Evolutionary conservation across 2,113 vertebrate genomes (phyloP).

Genomic region (Mustela nigripes): DNA sequence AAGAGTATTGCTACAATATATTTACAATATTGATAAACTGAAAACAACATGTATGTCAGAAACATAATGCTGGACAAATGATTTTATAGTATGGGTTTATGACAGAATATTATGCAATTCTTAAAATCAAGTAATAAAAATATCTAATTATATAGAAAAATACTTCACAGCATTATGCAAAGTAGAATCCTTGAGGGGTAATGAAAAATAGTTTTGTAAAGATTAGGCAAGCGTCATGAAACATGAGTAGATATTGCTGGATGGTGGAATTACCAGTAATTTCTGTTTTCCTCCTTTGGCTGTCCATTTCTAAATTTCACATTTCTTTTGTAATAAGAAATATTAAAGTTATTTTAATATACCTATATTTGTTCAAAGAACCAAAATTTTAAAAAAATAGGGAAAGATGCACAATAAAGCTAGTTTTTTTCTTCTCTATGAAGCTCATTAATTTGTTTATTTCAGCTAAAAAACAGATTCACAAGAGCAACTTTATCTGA

Average conservation of each 20-base stretch:
- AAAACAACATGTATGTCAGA: neutral
- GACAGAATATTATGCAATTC: neutral
- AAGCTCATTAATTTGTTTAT: neutral
- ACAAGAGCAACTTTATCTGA: neutral
- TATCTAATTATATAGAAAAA: neutral
- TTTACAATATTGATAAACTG: slow-evolving; percentile 1
- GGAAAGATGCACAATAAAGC: neutral
- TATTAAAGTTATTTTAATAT: slow-evolving; percentile 37
- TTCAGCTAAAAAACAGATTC: neutral
- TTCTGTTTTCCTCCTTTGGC: neutral
- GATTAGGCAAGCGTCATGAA: neutral
- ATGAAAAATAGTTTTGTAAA: neutral
- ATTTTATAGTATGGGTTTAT: neutral
- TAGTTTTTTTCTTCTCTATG: slow-evolving; percentile 35
- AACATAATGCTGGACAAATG: neutral
- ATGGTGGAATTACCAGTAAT: neutral
- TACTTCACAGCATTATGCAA: neutral
- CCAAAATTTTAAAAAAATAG: neutral
- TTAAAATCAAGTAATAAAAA: slow-evolving; percentile 7
- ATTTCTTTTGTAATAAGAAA: slow-evolving; percentile 26
- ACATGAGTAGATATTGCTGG: neutral
- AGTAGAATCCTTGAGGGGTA: neutral
- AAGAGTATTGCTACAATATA: neutral
- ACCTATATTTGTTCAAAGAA: neutral
- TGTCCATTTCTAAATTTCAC: slow-evolving; percentile 18